Evolutionary conservation across 2,797 vertebrate genomes (phyloP).

Genomic region (Syngnathus acus): DNA sequence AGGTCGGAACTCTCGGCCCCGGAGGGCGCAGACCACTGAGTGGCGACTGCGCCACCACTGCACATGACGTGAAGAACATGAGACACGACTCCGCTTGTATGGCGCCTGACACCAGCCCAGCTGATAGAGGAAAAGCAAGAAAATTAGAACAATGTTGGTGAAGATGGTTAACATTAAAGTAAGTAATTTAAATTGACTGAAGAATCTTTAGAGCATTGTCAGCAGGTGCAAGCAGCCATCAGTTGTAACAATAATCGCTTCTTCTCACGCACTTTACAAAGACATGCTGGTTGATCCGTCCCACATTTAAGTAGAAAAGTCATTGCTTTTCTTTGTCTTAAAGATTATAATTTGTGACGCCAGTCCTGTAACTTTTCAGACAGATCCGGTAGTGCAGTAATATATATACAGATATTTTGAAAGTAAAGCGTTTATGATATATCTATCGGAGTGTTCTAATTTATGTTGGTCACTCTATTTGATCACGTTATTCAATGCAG

Average conservation of each 20-base stretch:
- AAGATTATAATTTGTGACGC: not conserved
- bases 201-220: not conserved
- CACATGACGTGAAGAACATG: slow-evolving; percentile 68
- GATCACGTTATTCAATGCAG: not conserved
- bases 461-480: not conserved
- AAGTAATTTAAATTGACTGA: not conserved
- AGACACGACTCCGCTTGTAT: slow-evolving; percentile 67
- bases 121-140: slow-evolving; percentile 32
- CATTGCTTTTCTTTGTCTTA: not conserved
- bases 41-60: slow-evolving; percentile 78
- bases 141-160: not conserved
- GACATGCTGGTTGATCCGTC: not conserved
- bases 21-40: slow-evolving; percentile 88
- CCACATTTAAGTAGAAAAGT: not conserved
- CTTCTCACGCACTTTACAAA: not conserved
- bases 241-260: not conserved
- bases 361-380: not conserved
- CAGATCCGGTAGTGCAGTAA: not conserved
- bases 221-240: no score
- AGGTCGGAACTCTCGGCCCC: slow-evolving; percentile 83
- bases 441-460: not conserved
- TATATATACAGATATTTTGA: not conserved
- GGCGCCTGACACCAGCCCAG: slow-evolving; percentile 69
- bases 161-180: no score
- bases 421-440: not conserved